Evolutionary conservation across 1,140 invertebrate species (phyloP), one percentile per base, ranked within the genome.

Genomic region (Antheraea pernyi): DNA sequence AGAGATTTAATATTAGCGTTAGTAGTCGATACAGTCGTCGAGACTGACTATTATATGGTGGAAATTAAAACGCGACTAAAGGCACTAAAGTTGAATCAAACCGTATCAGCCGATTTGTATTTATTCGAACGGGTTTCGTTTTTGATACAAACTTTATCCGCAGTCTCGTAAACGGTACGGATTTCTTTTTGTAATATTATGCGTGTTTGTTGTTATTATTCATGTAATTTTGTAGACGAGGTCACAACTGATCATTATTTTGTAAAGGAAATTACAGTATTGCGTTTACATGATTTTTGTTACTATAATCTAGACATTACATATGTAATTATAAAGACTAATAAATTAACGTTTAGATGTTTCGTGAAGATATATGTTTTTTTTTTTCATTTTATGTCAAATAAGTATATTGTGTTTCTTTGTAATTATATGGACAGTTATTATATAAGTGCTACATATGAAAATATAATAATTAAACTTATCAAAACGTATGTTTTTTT

Each of bases 401-500:
- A 48, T 65, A 30, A 59, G 36, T 16, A 67, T 11, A 37, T 46
- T 59, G 77, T 81, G 82, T 88, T 88, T 85, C 22, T 30, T 83
- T 79, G 78, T 84, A 79, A 85, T 86, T 88, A 84, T 86, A 81
- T 91, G 80, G 83, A 89, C 85, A 86, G 86, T 88, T 88, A 86
- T 90, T 86, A 85, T 82, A 78, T 87, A 90, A 88, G 73, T 89
- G 86, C 88, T 89, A 85, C 81, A 89, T 53, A 53, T 53, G 78
- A 86, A 82, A 75, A 84, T 86, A 89, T 90, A 86, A 89, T 88
- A 82, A 91, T 91, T 90, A 89, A 90, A 88, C 82, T 89, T 89
- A 90, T 85, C 84, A 85, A 53, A 90, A 88, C 89, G 86, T 85
- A 83, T 63, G 71, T 75, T 76, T 59, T 53, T 68, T 48, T 68